Evolutionary conservation across 2,113 vertebrate genomes (phyloP).

Genomic region (Piliocolobus tephrosceles): DNA sequence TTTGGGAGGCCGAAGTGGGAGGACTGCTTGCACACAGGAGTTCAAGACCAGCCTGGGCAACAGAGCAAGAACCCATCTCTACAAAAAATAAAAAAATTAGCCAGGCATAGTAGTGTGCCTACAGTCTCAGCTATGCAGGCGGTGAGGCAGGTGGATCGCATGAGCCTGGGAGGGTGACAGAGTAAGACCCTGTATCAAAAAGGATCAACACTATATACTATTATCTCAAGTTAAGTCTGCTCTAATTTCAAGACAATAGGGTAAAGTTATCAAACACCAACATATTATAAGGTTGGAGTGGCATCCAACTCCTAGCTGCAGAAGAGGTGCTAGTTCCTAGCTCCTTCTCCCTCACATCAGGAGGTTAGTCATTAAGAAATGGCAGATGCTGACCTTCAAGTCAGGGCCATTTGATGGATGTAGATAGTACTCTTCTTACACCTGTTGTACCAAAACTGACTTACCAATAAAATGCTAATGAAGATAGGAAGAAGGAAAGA

Average conservation of each 20-base stretch:
- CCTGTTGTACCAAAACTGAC: not conserved
- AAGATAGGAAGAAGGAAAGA: not conserved
- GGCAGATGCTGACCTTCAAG: not conserved
- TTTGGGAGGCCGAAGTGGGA: not conserved
- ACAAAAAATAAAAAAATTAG: not conserved
- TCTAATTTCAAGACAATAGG: not conserved
- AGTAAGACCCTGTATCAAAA: too few species aligned
- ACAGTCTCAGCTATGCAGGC: not conserved
- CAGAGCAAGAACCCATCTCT: not conserved
- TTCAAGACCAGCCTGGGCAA: not conserved
- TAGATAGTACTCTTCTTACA: not conserved
- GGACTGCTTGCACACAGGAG: not conserved
- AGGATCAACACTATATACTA: too few species aligned
- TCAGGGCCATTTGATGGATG: not conserved
- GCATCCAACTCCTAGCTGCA: not conserved
- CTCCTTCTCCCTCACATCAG: not conserved
- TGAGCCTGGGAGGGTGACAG: not conserved
- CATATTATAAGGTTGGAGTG: not conserved
- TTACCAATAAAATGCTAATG: not conserved
- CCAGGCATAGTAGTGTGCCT: too few species aligned
- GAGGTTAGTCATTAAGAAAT: not conserved
- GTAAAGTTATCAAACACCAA: not conserved
- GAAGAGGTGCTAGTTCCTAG: not conserved
- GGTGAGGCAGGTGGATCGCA: not conserved
- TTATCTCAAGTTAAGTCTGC: not conserved